phyloP scores from a whole-genome alignment of 2,888 invertebrate species.

The Andrena fulva region DNA sequence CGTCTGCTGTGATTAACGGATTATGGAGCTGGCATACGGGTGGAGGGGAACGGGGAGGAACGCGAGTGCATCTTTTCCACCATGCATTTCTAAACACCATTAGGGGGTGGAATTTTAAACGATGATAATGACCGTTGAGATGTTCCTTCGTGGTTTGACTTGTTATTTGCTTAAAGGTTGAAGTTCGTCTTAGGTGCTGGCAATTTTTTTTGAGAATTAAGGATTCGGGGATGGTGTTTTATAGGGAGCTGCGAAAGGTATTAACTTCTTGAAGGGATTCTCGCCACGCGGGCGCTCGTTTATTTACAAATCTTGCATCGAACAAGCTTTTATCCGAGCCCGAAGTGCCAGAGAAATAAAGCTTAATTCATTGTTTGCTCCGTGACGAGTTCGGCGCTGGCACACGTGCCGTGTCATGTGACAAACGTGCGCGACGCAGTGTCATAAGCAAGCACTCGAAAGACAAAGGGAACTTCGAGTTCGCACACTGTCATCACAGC shows the following conservation, averaged over 20 bases:
- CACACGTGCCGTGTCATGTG: conserved; percentile 82
- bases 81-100: not conserved
- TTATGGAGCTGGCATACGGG: conserved; percentile 42
- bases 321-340: conserved; percentile 26
- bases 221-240: not conserved
- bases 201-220: not conserved
- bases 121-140: not conserved
- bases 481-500: conserved; percentile 35
- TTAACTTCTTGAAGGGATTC: conserved; percentile 44
- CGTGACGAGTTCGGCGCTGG: conserved; percentile 77
- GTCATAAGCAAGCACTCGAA: conserved; percentile 71
- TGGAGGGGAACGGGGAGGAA: not conserved
- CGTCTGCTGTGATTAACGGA: conserved; percentile 61
- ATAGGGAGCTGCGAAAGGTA: not conserved
- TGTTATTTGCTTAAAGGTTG: not conserved
- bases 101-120: not conserved
- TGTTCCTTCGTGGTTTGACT: not conserved
- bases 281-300: conserved; percentile 11
- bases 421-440: conserved; percentile 75
- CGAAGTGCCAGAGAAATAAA: conserved; percentile 54
- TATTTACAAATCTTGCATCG: conserved; percentile 52
- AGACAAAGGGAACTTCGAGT: conserved; percentile 61
- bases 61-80: conserved; percentile 9
- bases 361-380: conserved; percentile 79
- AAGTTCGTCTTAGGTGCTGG: not conserved